Evolutionary conservation across 2,797 vertebrate genomes (phyloP).

Genomic region (Alcedo quadribrachys): DNA sequence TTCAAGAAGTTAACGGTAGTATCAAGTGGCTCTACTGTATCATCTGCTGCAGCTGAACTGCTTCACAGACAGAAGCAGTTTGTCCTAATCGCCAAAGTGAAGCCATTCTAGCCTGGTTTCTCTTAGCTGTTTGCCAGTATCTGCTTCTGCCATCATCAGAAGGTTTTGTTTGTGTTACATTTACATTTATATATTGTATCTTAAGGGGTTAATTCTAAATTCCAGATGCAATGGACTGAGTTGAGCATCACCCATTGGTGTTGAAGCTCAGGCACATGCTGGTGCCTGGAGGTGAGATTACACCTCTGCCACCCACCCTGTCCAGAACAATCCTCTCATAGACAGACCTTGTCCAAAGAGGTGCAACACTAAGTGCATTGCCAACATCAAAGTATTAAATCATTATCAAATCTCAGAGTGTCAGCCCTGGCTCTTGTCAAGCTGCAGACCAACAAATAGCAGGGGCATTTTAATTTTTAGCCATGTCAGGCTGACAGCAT

Average conservation of each 20-base stretch:
- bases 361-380: accelerated
- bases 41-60: neutral
- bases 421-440: neutral
- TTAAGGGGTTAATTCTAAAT: neutral
- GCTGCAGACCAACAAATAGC: neutral
- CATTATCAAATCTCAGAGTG: neutral
- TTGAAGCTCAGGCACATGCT: neutral
- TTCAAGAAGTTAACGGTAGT: neutral
- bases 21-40: neutral
- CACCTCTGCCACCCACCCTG: accelerated
- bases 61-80: neutral
- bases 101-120: neutral
- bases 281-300: neutral
- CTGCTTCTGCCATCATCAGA: neutral
- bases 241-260: accelerated
- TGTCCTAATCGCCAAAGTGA: neutral
- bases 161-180: neutral
- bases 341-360: neutral
- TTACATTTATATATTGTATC: neutral
- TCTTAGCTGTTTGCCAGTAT: neutral
- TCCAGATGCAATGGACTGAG: neutral
- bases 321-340: neutral
- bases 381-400: neutral
- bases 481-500: neutral
- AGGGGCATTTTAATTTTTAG: neutral